Base-by-base conservation (phyloP, 2,797 vertebrate species). In the Rhinophrynus dorsalis region DNA sequence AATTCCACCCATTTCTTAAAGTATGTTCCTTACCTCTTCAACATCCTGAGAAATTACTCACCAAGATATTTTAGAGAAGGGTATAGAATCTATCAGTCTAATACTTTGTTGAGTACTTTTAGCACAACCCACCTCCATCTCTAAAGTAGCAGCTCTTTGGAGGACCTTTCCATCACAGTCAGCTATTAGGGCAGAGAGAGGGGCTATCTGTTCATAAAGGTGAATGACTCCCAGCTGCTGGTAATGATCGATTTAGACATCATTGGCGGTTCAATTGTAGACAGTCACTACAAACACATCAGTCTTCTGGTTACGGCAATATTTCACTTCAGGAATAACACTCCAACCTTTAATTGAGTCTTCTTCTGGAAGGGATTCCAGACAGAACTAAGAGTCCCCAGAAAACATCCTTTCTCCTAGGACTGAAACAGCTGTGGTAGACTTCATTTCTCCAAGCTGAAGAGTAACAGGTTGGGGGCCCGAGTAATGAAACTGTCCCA, bases 41-140 rank as follows among this genome's bases (percentile, higher is more conserved):
- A 15, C 9, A 17, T 40, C 38, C 17, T 15, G 5, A 37, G 35
- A 13, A 13, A 12, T 3, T 37, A 37, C 7, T 12, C 13, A 7
- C 3, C 35, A 3, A 6, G 5, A 13, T 37, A 4, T 37, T 37
- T 37, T 12, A 3, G 6, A 7, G 11, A 37, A 37, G 3, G 23
- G 48, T 9, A 11, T 27, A 24, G 48, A 27, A 51, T 51, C 24
- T 5, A 7, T 29, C n/a, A 51, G 24, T 11, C 23, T 8, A 27
- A 51, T 27, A n/a, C 3, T 15, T 27, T 51, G 48, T 11, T n/a
- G 21, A 4, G 50, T n/a, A 32, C 5, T 54, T n/a, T 30, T 30
- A 27, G 50, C 26, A 54, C 50, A 30, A 15, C 27, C 50, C 4
- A 54, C 50, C 30, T 54, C 26, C 50, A 54, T 54, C 6, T 54